Evolutionary conservation across 2,797 vertebrate genomes (phyloP), one percentile per base, ranked within the genome.

Genomic region (Propithecus deckenii): DNA sequence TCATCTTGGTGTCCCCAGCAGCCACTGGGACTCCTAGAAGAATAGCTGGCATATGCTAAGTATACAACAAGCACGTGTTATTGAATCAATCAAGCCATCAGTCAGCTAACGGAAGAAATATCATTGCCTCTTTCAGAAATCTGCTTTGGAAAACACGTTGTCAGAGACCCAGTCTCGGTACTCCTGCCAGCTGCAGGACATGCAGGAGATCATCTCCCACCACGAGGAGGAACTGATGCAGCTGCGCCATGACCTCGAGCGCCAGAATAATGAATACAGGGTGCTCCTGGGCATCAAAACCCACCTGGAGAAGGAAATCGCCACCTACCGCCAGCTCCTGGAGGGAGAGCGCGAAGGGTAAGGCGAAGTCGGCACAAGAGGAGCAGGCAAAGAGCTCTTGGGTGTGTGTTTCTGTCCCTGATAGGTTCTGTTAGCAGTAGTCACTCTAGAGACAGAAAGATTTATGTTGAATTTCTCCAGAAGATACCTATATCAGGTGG

Each of bases 231-330:
- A 99, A 52, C 94, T 99, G 23, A 94, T 69, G 32, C 97, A 98
- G 90, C 95, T 98, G 1, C 98, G 98, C 0, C 96, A 93, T 0
- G 99, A 99, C 71, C 97, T 98, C 23, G 99, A 98, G 96, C 94
- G 95, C 76, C 99, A 99, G 96, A 98, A 98, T 67, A 98, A 93
- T 0, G 98, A 99, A 18, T 98, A 98, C 78, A 98, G 98, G 59
- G 93, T 98, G 88, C 98, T 99, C 25, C 98, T 99, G 17, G 99
- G 98, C 96, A 98, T 99, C 98, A 99, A 99, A 98, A 98, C 97
- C 6, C 98, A 99, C 83, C 97, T 99, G 86, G 99, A 99, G 98
- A 99, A 98, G 95, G 99, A 99, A 97, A 99, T 99, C 50, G 94
- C 98, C 96, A 99, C 99, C 1, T 99, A 99, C 95, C 97, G 98